A percentile compares a stretch with the other conserved stretches of the same genome.
phyloP scores from a whole-genome alignment of 2,113 vertebrate species.

The Thunnus maccoyii region DNA sequence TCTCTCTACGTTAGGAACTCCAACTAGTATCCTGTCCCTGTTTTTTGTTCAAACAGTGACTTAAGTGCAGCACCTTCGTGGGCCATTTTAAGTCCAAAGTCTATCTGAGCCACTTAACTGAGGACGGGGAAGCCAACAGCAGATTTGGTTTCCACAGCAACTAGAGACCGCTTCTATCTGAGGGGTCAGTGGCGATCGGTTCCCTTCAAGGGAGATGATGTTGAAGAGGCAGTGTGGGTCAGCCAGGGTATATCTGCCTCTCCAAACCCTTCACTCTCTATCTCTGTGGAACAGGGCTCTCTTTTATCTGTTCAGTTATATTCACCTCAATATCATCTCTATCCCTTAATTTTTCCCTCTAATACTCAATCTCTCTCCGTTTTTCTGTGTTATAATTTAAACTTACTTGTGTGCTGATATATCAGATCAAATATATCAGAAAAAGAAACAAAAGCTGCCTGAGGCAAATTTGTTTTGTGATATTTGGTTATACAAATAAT shows the following conservation, averaged over 20 bases:
- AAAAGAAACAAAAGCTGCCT: no score
- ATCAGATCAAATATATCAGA: no score
- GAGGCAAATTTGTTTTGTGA: no score
- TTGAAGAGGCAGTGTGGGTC: slow-evolving; percentile 40
- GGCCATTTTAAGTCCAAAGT: slow-evolving; percentile 54
- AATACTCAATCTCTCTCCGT: neutral
- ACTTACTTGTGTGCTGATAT: no score
- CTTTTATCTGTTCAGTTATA: neutral
- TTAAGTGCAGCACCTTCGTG: slow-evolving; percentile 26
- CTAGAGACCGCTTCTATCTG: slow-evolving; percentile 34
- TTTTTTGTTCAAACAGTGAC: slow-evolving; percentile 20
- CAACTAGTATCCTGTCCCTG: neutral
- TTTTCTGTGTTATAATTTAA: neutral
- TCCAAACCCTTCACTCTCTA: slow-evolving; percentile 9
- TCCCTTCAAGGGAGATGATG: slow-evolving; percentile 43
- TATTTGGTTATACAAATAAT: no score
- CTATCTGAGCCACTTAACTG: slow-evolving; percentile 61
- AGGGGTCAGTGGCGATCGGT: slow-evolving; percentile 51
- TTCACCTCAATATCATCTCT: neutral
- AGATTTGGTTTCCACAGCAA: slow-evolving; percentile 67
- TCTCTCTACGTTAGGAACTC: neutral
- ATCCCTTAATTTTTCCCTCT: neutral
- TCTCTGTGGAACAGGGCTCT: slow-evolving; percentile 9
- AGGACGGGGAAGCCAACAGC: slow-evolving; percentile 49
- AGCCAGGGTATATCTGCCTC: slow-evolving; percentile 26